Evolutionary conservation across 2,888 invertebrate genomes (phyloP).

Genomic region (Mycogona germanica): DNA sequence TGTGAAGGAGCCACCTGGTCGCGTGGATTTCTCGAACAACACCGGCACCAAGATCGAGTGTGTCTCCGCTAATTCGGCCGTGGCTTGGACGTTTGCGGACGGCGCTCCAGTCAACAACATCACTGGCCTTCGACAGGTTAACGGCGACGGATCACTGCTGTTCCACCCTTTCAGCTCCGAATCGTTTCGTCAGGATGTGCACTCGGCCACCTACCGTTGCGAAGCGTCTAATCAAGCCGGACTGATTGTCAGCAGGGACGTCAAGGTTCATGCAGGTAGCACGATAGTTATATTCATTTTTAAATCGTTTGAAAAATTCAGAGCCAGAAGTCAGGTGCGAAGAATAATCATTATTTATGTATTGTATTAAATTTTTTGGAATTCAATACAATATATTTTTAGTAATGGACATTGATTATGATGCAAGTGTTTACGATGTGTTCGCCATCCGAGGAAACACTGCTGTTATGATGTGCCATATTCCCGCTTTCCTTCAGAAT

Average conservation of each 20-base stretch:
- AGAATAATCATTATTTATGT: too few relatives aligned
- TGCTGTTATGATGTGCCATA: slow-evolving; percentile 11
- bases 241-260: slow-evolving; percentile 6
- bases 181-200: slow-evolving; percentile 11
- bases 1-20: slow-evolving; percentile 1
- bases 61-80: neutral
- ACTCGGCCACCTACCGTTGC: slow-evolving; percentile 12
- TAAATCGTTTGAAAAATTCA: too few relatives aligned
- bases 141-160: slow-evolving; percentile 4
- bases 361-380: too few relatives aligned
- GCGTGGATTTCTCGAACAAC: slow-evolving; percentile 14
- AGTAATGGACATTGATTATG: slow-evolving; percentile 16
- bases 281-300: neutral
- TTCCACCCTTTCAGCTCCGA: slow-evolving; percentile 8
- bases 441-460: slow-evolving; percentile 14
- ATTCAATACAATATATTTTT: neutral
- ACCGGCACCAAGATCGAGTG: slow-evolving; percentile 9
- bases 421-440: slow-evolving; percentile 11
- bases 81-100: slow-evolving; percentile 10
- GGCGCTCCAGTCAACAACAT: slow-evolving; percentile 1
- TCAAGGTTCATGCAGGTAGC: slow-evolving; percentile 12
- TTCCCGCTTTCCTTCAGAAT: slow-evolving; percentile 10
- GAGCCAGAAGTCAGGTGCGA: too few relatives aligned
- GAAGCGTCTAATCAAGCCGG: slow-evolving; percentile 8
- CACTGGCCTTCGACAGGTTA: slow-evolving; percentile 1